Evolutionary conservation across 2,888 invertebrate species (phyloP), one percentile per base, ranked within the genome.

Genomic region (Machimus rusticus): DNA sequence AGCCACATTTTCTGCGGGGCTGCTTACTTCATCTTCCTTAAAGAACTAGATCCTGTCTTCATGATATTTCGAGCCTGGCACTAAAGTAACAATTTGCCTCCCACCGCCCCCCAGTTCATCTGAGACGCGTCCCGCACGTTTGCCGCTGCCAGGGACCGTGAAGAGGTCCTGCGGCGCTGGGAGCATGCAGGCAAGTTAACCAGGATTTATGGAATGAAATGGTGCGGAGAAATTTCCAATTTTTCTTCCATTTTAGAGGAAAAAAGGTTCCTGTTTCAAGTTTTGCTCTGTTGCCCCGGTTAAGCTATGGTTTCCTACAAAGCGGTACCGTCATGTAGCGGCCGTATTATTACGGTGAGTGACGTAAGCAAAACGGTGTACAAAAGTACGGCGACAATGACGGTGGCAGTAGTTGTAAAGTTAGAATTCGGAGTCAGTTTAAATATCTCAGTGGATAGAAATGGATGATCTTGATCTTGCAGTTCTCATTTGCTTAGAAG

Each of bases 11-110:
- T 66, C 28, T 23, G 19, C 8, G 5, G 12, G 19, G 66, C 66
- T 66, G 66, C 84, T 84, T 66, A 84, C 84, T 84, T 84, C 84
- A 84, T 84, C 84, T 84, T 82, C 57, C 82, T 57, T 84, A 66
- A 84, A 43, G 84, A 84, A 84, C 19, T 57, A 39, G 43, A 57
- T 84, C 74, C 74, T 66, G 39, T 84, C 37, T 84, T 84, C 84
- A 84, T 66, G 84, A 57, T 39, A 74, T 74, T 84, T 66, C 39
- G 43, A 84, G 84, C 43, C 84, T 84, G 66, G 37, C 74, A 84
- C 84, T 84, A 84, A 84, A 84, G 84, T 84, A 84, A 84, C 84
- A 84, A 81, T 81, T 81, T 81, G 55, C 81, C 46, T 28, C 57
- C 84, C 16, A 5, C 19, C 28, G 28, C 12, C 23, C 66, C 66